A percentile compares a stretch with the other conserved stretches of the same genome.
phyloP scores from a whole-genome alignment of 2,888 invertebrate species.

The Geotrupes spiniger region DNA sequence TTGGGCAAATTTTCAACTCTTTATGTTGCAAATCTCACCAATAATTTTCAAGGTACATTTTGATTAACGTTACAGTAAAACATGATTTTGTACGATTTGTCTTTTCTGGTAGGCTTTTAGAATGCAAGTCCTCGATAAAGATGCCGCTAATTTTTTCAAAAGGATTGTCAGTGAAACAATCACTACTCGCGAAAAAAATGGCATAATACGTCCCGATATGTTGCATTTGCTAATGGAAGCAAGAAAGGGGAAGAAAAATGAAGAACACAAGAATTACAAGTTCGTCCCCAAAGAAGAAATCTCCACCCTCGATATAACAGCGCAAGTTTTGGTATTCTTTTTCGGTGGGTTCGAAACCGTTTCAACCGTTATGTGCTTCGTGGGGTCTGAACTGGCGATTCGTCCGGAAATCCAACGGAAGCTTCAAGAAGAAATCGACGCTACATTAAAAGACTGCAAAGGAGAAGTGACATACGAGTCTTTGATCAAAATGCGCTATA shows the following conservation, averaged over 20 bases:
- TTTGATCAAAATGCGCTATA: constrained; percentile 49
- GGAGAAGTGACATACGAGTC: constrained; percentile 52
- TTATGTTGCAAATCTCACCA: not conserved
- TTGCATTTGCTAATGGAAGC: constrained; percentile 22
- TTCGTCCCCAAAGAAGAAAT: constrained; percentile 2
- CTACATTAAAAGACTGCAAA: constrained; percentile 43
- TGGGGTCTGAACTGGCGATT: constrained; percentile 46
- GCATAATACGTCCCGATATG: too few species aligned
- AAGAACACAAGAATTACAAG: not conserved
- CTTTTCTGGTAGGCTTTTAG: not conserved
- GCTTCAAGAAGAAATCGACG: constrained; percentile 54
- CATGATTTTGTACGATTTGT: not conserved
- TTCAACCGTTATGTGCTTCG: constrained; percentile 45
- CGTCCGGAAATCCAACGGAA: too few species aligned
- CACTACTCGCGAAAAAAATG: not conserved
- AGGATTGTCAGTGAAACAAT: not conserved
- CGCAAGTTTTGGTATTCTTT: too few species aligned
- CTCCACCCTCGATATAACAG: constrained; percentile 29
- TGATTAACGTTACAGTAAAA: not conserved
- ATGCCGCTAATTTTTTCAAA: constrained; percentile 4
- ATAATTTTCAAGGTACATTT: constrained; percentile 3
- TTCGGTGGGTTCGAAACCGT: too few species aligned
- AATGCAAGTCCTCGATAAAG: not conserved
- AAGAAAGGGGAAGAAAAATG: constrained; percentile 9
- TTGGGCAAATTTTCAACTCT: not conserved